Conservation (phyloP, 2,113 vertebrate species). For the Dicentrarchus labrax region DNA sequence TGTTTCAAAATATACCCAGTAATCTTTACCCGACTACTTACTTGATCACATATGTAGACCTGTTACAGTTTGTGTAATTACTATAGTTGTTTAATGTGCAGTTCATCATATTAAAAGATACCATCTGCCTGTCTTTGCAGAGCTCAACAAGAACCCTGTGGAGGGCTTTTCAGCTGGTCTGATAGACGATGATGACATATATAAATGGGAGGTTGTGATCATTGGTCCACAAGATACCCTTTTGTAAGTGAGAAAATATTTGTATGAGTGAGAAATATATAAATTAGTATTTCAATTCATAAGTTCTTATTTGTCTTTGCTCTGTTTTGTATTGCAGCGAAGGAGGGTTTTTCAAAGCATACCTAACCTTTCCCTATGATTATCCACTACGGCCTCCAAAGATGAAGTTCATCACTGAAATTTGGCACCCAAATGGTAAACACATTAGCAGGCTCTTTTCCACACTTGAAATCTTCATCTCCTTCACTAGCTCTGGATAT, state of each 20-base stretch:
- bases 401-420: constrained; percentile 99
- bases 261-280: not conserved
- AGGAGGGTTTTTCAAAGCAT: constrained; percentile 99
- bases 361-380: constrained; percentile 99
- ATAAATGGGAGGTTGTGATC: constrained; percentile 99
- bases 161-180: constrained; percentile 99
- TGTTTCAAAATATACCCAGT: not conserved
- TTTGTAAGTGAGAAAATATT: constrained; percentile 90
- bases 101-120: not conserved
- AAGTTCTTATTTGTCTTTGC: not conserved
- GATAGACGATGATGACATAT: constrained; percentile 99
- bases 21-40: not conserved
- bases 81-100: not conserved
- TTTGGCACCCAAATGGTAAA: constrained; percentile 99
- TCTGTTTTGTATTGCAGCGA: constrained; percentile 86
- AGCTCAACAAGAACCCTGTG: constrained; percentile 99
- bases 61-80: not conserved
- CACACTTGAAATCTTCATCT: not conserved
- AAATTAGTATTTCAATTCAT: not conserved
- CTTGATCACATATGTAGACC: not conserved
- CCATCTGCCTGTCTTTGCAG: constrained; percentile 71
- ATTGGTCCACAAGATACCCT: constrained; percentile 99
- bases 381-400: constrained; percentile 99
- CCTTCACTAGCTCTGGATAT: not conserved
- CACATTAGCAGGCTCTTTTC: not conserved